Conservation (phyloP, 1,140 invertebrate species). For the Papilio dardanus region DNA sequence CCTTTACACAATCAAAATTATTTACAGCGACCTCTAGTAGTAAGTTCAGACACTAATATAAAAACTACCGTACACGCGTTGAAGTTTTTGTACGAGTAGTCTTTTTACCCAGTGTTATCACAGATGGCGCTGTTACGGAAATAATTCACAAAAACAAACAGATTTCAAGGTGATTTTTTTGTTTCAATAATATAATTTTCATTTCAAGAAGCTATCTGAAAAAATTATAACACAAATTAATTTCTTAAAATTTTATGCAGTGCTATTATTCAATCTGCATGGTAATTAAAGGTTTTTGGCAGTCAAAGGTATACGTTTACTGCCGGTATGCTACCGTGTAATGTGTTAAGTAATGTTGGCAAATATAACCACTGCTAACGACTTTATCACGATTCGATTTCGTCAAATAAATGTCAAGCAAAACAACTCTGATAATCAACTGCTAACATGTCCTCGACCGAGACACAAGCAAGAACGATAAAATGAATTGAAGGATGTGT, state of each 20-base stretch:
- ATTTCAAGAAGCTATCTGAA: neutral
- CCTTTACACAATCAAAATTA: neutral
- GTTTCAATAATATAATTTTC: neutral
- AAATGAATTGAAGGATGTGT: neutral
- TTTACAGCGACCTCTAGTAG: neutral
- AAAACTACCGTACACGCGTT: neutral
- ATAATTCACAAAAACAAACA: neutral
- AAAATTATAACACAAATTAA: neutral
- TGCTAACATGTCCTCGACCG: neutral
- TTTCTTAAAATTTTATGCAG: neutral
- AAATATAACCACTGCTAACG: conserved; percentile 30
- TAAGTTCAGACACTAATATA: neutral
- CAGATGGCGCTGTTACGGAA: neutral
- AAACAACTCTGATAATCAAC: conserved; percentile 38
- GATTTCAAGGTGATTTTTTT: neutral
- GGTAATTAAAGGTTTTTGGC: conserved; percentile 23
- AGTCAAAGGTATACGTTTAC: conserved; percentile 12
- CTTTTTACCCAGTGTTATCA: neutral
- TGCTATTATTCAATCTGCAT: conserved; percentile 12
- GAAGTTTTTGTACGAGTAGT: neutral
- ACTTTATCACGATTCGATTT: conserved; percentile 33
- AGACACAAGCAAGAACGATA: neutral
- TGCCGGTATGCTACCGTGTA: neutral
- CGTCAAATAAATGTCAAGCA: conserved; percentile 38
- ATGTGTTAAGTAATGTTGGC: neutral